A percentile compares a stretch with the other conserved stretches of the same genome.
Evolutionary conservation across 2,888 invertebrate species (phyloP).

Genomic region (Eurytoma adleriae): DNA sequence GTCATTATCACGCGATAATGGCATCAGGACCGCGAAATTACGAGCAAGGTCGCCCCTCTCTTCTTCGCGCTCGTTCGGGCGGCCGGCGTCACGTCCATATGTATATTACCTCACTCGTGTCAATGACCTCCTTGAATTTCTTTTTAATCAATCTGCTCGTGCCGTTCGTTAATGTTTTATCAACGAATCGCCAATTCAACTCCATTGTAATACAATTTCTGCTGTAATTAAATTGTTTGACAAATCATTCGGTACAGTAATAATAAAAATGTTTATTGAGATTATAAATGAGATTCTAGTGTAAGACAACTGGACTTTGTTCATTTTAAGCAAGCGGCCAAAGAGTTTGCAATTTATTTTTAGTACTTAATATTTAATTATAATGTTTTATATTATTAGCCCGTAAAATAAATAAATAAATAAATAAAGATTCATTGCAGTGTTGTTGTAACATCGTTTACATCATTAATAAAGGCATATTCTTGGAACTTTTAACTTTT

Average conservation of each 20-base stretch:
- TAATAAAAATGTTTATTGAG: neutral
- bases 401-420: too few relatives aligned
- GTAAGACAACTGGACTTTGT: too few relatives aligned
- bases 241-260: neutral
- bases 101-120: constrained; percentile 44
- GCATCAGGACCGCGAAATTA: constrained; percentile 61
- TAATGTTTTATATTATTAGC: too few relatives aligned
- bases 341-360: too few relatives aligned
- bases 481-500: too few relatives aligned
- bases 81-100: constrained; percentile 31
- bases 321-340: too few relatives aligned
- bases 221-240: constrained; percentile 20
- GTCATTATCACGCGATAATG: constrained; percentile 61
- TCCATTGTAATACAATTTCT: constrained; percentile 29
- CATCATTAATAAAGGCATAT: too few relatives aligned
- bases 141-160: constrained; percentile 47
- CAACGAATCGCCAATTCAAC: neutral
- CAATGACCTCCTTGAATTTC: constrained; percentile 55
- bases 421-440: too few relatives aligned
- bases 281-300: too few relatives aligned
- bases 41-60: constrained; percentile 60
- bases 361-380: too few relatives aligned
- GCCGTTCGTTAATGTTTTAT: constrained; percentile 30
- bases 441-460: too few relatives aligned
- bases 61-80: constrained; percentile 19